Conservation (phyloP, 2,797 vertebrate genomes). For the Momotus momota region DNA sequence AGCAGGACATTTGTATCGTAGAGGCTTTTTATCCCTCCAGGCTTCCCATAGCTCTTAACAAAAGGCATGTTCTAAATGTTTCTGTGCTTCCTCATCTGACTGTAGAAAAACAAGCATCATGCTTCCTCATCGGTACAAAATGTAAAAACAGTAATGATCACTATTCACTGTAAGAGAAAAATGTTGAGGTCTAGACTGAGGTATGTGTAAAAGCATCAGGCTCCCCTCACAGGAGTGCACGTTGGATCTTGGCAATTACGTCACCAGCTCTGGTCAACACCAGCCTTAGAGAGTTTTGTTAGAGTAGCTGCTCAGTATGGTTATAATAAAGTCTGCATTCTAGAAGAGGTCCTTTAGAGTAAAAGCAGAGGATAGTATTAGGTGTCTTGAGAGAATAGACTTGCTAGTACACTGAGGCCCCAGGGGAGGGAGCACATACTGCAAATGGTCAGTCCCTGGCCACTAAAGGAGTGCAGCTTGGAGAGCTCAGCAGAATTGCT, state of each 20-base stretch:
- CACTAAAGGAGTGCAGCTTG: background rate
- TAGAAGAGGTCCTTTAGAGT: background rate
- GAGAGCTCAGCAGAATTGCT: background rate
- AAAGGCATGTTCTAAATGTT: background rate
- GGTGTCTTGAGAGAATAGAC: background rate
- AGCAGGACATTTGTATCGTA: background rate
- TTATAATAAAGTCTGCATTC: background rate
- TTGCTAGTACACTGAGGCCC: background rate
- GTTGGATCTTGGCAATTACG: background rate
- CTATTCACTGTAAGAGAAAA: background rate
- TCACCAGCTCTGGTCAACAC: background rate
- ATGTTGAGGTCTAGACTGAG: background rate
- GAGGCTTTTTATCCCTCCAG: background rate
- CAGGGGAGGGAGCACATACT: background rate
- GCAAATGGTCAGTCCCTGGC: background rate
- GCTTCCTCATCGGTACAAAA: background rate
- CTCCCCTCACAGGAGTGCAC: background rate
- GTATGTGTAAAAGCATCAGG: rapidly evolving
- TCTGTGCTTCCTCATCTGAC: background rate
- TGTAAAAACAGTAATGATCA: background rate
- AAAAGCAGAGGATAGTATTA: background rate
- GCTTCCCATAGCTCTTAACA: background rate
- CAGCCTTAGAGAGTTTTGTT: background rate
- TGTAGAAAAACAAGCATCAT: background rate
- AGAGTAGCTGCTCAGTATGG: background rate